Evolutionary conservation across 2,888 invertebrate species (phyloP).

Genomic region (Dolomedes plantarius): DNA sequence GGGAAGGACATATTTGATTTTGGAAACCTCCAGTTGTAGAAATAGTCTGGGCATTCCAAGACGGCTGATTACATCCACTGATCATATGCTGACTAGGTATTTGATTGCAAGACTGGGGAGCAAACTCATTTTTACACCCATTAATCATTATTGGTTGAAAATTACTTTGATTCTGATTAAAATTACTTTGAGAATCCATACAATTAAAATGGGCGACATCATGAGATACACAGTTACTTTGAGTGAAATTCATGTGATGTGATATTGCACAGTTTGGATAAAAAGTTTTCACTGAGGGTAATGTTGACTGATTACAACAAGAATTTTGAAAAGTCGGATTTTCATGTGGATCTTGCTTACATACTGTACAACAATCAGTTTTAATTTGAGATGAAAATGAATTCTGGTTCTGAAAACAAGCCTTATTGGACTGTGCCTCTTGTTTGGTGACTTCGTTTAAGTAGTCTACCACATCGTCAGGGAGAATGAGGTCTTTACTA

Average conservation of each 20-base stretch:
- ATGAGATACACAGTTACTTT: background rate
- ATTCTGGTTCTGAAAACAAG: constrained; percentile 30
- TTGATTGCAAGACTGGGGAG: constrained; percentile 40
- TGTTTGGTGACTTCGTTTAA: constrained; percentile 82
- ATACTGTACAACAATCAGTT: constrained; percentile 10
- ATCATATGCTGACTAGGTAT: constrained; percentile 42
- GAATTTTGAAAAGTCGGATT: constrained; percentile 34
- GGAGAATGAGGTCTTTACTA: constrained; percentile 87
- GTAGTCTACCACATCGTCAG: constrained; percentile 97
- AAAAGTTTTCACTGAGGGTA: constrained; percentile 12
- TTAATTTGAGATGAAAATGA: constrained; percentile 12
- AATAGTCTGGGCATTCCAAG: constrained; percentile 38
- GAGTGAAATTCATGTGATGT: constrained; percentile 19
- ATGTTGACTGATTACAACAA: constrained; percentile 27
- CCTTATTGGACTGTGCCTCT: constrained; percentile 19
- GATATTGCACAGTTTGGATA: constrained; percentile 29
- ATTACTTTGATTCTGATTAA: constrained; percentile 27
- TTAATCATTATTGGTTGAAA: constrained; percentile 18
- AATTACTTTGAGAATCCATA: constrained; percentile 37
- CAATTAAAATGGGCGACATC: constrained; percentile 18
- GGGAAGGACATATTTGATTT: constrained; percentile 30
- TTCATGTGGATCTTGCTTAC: constrained; percentile 40
- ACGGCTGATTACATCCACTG: constrained; percentile 22
- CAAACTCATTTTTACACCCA: constrained; percentile 41
- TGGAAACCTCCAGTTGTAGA: constrained; percentile 15